These are phyloP conservation scores for Brienomyrus brachyistius DNA, from an alignment of 2,113 vertebrate species.

Conservation along the genomic window DNA sequence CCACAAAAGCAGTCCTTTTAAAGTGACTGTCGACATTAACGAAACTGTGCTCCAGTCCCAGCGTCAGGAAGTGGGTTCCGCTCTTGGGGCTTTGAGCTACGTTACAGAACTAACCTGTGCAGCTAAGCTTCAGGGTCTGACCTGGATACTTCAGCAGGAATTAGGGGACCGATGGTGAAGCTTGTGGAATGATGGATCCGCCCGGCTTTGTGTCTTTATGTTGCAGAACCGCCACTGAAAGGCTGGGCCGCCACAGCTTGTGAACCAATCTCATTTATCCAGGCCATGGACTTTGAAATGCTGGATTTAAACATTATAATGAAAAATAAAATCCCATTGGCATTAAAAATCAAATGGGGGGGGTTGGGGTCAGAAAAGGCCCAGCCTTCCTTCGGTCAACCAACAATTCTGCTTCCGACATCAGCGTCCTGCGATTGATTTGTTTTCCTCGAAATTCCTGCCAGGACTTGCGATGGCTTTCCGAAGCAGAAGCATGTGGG, in stretches of 20 bases:
- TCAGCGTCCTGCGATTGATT: conserved; percentile 60
- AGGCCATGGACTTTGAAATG: conserved; percentile 49
- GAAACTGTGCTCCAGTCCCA: background rate
- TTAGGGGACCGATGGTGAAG: conserved; percentile 57
- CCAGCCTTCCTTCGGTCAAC: conserved; percentile 31
- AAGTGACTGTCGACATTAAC: background rate
- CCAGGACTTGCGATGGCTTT: background rate
- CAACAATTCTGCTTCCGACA: conserved; percentile 55
- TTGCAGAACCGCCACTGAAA: conserved; percentile 59
- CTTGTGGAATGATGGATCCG: conserved; percentile 55
- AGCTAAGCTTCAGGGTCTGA: conserved; percentile 47
- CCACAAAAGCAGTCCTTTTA: background rate
- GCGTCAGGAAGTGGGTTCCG: conserved; percentile 1
- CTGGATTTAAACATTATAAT: conserved; percentile 44
- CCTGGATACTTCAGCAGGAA: conserved; percentile 65
- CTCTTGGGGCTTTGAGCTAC: conserved; percentile 31
- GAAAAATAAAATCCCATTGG: conserved; percentile 59
- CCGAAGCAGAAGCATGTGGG: background rate
- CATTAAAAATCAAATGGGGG: conserved; percentile 55
- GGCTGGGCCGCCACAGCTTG: conserved; percentile 53
- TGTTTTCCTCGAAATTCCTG: conserved; percentile 54
- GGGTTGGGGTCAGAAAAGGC: conserved; percentile 41
- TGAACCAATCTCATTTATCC: conserved; percentile 64
- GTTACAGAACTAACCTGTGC: conserved; percentile 53
- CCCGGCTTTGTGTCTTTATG: conserved; percentile 53